A percentile compares a stretch with the other conserved stretches of the same genome.
Conservation (phyloP, 2,113 vertebrate genomes). For the Lontra canadensis region DNA sequence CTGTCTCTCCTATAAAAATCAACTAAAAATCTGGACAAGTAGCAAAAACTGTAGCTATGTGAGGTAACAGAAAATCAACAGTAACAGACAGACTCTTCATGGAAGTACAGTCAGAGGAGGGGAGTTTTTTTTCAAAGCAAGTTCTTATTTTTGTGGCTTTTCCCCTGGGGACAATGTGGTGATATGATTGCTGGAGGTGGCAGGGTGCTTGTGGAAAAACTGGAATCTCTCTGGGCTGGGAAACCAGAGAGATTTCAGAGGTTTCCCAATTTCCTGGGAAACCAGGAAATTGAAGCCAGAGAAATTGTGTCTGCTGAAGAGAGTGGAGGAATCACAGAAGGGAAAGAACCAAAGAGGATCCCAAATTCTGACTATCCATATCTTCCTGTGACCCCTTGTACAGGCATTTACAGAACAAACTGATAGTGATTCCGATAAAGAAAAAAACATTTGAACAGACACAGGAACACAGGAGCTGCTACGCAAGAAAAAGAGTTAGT, state of each 20-base stretch:
- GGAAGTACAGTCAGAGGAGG: not conserved
- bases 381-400: not conserved
- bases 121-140: not conserved
- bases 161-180: not conserved
- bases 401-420: not conserved
- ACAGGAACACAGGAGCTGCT: not conserved
- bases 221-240: not conserved
- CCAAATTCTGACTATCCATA: not conserved
- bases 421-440: not conserved
- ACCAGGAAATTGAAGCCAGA: not conserved
- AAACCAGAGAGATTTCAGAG: not conserved
- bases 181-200: not conserved
- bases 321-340: not conserved
- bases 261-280: not conserved
- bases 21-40: not conserved
- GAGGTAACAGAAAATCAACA: not conserved
- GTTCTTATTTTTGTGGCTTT: not conserved
- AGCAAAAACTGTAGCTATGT: not conserved
- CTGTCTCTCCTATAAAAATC: not conserved
- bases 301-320: not conserved
- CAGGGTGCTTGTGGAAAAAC: not conserved
- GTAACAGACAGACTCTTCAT: not conserved
- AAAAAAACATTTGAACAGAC: constrained; percentile 1
- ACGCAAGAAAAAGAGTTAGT: not conserved
- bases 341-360: not conserved